Evolutionary conservation across 2,888 invertebrate species (phyloP).

Genomic region (Pteria penguin): DNA sequence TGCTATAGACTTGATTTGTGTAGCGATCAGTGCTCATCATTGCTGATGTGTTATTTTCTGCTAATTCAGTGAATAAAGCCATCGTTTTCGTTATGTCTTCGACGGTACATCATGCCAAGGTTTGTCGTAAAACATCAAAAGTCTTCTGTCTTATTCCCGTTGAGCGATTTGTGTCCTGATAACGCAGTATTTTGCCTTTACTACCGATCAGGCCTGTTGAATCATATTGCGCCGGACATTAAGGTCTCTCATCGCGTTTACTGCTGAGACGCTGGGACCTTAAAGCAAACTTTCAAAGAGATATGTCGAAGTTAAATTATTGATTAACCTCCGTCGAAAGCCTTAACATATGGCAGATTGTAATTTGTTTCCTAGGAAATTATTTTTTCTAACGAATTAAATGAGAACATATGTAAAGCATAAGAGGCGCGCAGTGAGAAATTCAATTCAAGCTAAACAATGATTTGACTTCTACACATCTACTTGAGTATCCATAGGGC

Average conservation of each 20-base stretch:
- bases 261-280: not conserved
- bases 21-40: constrained; percentile 12
- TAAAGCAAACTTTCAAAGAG: not conserved
- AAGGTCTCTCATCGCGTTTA: not conserved
- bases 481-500: too few species aligned
- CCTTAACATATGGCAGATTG: too few species aligned
- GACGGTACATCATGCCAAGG: constrained; percentile 4
- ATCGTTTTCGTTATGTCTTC: not conserved
- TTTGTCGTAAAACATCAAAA: constrained; percentile 21
- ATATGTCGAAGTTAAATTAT: too few species aligned
- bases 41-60: constrained; percentile 26
- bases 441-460: too few species aligned
- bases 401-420: too few species aligned
- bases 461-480: too few species aligned
- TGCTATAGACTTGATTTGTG: constrained; percentile 11
- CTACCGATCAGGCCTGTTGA: not conserved
- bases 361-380: too few species aligned
- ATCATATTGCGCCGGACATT: not conserved
- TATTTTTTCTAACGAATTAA: too few species aligned
- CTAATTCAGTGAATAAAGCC: constrained; percentile 16
- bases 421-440: too few species aligned
- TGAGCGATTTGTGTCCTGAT: not conserved
- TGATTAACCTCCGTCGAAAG: too few species aligned
- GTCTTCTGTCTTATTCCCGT: not conserved
- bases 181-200: not conserved